These are phyloP conservation scores for Chondrilla cf. caribensis DNA, from an alignment of 37 sponge, comb jelly and placozoan species.

Conservation along the genomic window DNA sequence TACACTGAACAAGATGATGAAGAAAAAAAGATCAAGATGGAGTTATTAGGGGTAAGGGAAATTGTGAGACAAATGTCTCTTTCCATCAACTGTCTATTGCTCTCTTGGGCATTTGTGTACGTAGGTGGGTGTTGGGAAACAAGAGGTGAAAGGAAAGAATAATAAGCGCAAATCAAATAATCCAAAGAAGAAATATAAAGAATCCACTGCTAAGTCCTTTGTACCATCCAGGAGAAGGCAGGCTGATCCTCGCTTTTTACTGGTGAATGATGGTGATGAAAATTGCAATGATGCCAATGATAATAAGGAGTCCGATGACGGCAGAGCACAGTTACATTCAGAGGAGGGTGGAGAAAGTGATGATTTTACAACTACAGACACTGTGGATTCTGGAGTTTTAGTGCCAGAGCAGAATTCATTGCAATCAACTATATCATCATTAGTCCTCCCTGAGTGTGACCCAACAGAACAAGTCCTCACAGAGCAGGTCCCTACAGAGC, in stretches of 20 bases:
- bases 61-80: background rate
- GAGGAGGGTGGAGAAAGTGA: too few relatives aligned
- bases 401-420: background rate
- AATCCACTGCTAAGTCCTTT: background rate
- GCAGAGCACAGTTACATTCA: too few relatives aligned
- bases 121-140: background rate
- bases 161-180: constrained; percentile 47
- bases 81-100: background rate
- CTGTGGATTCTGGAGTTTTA: background rate
- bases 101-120: background rate
- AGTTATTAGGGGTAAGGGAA: constrained; percentile 57
- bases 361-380: background rate
- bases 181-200: constrained; percentile 66
- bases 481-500: too few relatives aligned
- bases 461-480: too few relatives aligned
- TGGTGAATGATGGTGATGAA: constrained; percentile 20
- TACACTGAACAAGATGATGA: constrained; percentile 95
- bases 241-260: constrained; percentile 22
- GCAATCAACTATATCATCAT: too few relatives aligned
- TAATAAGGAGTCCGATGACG: too few relatives aligned
- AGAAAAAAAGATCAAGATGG: constrained; percentile 69
- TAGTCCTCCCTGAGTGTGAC: too few relatives aligned
- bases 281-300: too few relatives aligned
- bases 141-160: constrained; percentile 52
- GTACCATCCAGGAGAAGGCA: constrained; percentile 45